phyloP scores from a whole-genome alignment of 2,113 vertebrate genomes.

The Onychostruthus taczanowskii region DNA sequence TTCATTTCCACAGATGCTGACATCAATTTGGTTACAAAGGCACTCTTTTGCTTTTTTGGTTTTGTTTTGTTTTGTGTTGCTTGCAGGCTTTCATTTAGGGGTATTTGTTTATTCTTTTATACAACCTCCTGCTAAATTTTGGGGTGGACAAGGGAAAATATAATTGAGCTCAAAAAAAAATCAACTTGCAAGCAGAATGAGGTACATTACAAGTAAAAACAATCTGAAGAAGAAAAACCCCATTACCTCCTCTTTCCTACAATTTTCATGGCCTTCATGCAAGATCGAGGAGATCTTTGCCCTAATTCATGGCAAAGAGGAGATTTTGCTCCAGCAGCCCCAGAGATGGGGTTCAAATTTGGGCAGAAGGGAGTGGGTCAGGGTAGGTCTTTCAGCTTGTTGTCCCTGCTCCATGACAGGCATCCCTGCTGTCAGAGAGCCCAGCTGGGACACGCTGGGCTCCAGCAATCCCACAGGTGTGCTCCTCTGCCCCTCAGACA shows the following conservation, averaged over 20 bases:
- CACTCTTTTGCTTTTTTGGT: background rate
- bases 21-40: background rate
- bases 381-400: background rate
- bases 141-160: background rate
- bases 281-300: background rate
- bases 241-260: background rate
- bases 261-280: background rate
- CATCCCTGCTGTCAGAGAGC: background rate
- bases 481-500: background rate
- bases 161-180: background rate
- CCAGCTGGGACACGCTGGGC: background rate
- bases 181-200: background rate
- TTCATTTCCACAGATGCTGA: conserved; percentile 46
- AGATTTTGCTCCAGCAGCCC: background rate
- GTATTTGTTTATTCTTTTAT: background rate
- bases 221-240: background rate
- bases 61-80: background rate
- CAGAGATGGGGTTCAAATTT: background rate
- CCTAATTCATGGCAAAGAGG: background rate
- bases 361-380: background rate
- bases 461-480: rapidly evolving
- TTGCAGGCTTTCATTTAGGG: background rate
- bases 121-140: background rate
- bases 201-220: background rate
- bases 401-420: background rate